A percentile compares a stretch with the other conserved stretches of the same genome.
phyloP scores from a whole-genome alignment of 1,140 invertebrate species.

The Zaprionus davidi region DNA sequence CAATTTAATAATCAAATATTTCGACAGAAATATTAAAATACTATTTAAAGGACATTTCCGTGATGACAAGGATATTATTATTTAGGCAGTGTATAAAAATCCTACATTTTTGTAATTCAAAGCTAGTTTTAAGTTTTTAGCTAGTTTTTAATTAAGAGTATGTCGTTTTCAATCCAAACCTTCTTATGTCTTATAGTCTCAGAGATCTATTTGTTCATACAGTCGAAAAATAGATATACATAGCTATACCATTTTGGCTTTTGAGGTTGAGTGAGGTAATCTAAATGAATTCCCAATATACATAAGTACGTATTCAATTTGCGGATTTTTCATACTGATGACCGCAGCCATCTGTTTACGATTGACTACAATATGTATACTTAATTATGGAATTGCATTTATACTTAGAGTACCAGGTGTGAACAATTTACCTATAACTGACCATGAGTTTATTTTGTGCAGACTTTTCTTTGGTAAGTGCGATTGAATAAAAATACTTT shows the following conservation, averaged over 20 bases:
- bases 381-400: background rate
- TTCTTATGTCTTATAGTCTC: background rate
- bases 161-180: background rate
- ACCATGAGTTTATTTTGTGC: background rate
- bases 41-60: too few species aligned
- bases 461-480: background rate
- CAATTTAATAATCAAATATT: background rate
- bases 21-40: too few species aligned
- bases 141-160: background rate
- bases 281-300: background rate
- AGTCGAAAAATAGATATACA: background rate
- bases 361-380: background rate
- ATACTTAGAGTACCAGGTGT: background rate
- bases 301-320: background rate
- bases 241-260: conserved; percentile 3
- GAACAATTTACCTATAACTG: background rate
- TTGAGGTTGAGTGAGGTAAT: background rate
- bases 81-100: background rate
- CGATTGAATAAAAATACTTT: background rate
- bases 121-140: background rate
- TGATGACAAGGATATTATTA: background rate
- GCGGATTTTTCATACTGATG: background rate
- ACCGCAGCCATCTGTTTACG: background rate
- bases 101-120: background rate
- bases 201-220: conserved; percentile 6